Evolutionary conservation across 1,140 invertebrate genomes (phyloP).

Genomic region (Xylocopa sonorina): DNA sequence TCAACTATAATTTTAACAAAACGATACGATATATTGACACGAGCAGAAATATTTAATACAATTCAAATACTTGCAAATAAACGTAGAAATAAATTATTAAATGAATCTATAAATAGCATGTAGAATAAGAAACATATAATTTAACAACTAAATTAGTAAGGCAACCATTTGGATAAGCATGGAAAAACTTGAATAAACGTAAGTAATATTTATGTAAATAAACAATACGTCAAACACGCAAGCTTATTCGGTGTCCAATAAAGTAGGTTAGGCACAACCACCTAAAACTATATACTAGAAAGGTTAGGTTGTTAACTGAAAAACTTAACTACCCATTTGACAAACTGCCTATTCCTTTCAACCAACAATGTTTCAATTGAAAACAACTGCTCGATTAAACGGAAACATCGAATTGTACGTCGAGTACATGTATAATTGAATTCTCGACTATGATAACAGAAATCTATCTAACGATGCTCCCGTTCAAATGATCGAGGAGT

Average conservation of each 20-base stretch:
- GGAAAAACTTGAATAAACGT: neutral
- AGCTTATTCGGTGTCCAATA: neutral
- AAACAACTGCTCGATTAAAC: too few species aligned
- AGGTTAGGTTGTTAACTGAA: slow-evolving; percentile 22
- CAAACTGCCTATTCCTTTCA: neutral
- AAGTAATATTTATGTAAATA: neutral
- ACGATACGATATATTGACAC: too few species aligned
- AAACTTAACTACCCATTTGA: neutral
- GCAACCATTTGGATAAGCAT: neutral
- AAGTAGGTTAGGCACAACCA: slow-evolving; percentile 22
- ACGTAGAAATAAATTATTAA: neutral
- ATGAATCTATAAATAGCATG: neutral
- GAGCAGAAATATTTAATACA: neutral
- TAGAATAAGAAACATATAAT: neutral
- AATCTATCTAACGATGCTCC: neutral
- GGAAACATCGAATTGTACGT: too few species aligned
- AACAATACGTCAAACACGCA: neutral
- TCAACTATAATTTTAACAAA: neutral
- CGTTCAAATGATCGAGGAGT: neutral
- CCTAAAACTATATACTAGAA: neutral
- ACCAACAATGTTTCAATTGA: neutral
- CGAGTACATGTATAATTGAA: too few species aligned
- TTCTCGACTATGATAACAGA: neutral
- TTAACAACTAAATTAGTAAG: too few species aligned
- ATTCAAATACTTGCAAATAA: neutral